Evolutionary conservation across 2,797 vertebrate genomes (phyloP).

Genomic region (Coreius guichenoti): DNA sequence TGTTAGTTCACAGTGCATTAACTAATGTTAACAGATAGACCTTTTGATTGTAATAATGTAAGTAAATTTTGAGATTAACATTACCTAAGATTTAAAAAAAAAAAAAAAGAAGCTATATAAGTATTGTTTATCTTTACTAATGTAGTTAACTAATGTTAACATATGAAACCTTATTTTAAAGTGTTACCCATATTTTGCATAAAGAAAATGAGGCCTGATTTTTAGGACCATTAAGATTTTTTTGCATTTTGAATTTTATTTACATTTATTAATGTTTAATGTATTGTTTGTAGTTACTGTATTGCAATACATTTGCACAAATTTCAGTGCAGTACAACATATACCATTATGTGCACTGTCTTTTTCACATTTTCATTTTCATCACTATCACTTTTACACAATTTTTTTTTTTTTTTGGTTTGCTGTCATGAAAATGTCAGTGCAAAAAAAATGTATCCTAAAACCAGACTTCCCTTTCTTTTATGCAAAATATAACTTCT

Average conservation of each 20-base stretch:
- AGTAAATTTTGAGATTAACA: too few relatives aligned
- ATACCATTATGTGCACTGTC: not conserved
- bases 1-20: not conserved
- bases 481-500: not conserved
- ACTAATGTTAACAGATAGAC: not conserved
- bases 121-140: not conserved
- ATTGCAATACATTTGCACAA: not conserved
- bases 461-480: not conserved
- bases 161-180: not conserved
- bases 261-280: not conserved
- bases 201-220: not conserved
- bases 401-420: not conserved
- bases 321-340: not conserved
- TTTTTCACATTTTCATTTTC: not conserved
- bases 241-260: not conserved
- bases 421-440: not conserved
- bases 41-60: not conserved
- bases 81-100: not conserved
- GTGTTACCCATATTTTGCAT: not conserved
- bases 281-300: not conserved
- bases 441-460: too few relatives aligned
- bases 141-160: not conserved
- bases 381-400: too few relatives aligned
- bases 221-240: not conserved
- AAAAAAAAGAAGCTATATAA: not conserved